A percentile compares a stretch with the other conserved stretches of the same genome.
These are phyloP conservation scores for western clawed frog (Xenopus tropicalis) DNA, from an alignment of 2,113 vertebrate species.

Conservation along the genomic window UCB_Xtro_10.0 CM004445.2:108679001-108679500, in stretches of 20 bases:
- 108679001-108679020: slow-evolving; percentile 91
- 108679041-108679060: slow-evolving; percentile 93
- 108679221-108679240: slow-evolving; percentile 94
- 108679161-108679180: slow-evolving; percentile 89
- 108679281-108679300: slow-evolving; percentile 80
- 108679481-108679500: slow-evolving; percentile 87
- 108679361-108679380: slow-evolving; percentile 87
- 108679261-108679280: slow-evolving; percentile 90
- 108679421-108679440: slow-evolving; percentile 93
- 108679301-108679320: slow-evolving; percentile 89
- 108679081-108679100: slow-evolving; percentile 89
- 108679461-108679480: slow-evolving; percentile 95
- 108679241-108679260: slow-evolving; percentile 93
- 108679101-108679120: slow-evolving; percentile 88
- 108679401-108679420: slow-evolving; percentile 98
- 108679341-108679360: slow-evolving; percentile 89
- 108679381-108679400: slow-evolving; percentile 88
- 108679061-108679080: slow-evolving; percentile 93
- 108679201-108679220: slow-evolving; percentile 80
- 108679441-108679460: slow-evolving; percentile 96
- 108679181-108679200: slow-evolving; percentile 84
- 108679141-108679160: slow-evolving; percentile 92
- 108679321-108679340: slow-evolving; percentile 94
- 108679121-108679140: slow-evolving; percentile 91
- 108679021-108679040: slow-evolving; percentile 91